phyloP scores from a whole-genome alignment of 1,140 invertebrate genomes.

The Brachionus plicatilis region DNA sequence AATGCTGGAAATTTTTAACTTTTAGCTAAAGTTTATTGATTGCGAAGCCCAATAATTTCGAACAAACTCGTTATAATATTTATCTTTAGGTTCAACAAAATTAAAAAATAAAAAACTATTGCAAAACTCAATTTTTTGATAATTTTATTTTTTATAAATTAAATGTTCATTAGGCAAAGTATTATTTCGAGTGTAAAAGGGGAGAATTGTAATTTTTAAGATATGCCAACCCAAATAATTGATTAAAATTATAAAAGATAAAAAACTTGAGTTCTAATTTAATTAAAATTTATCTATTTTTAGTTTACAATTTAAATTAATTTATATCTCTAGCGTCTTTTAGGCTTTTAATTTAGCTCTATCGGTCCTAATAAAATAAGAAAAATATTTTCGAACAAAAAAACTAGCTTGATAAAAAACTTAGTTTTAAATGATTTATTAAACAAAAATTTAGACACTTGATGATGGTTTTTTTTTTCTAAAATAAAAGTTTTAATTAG shows the following conservation, averaged over 20 bases:
- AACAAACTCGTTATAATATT: neutral
- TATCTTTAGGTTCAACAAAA: neutral
- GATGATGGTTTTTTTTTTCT: neutral
- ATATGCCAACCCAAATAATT: neutral
- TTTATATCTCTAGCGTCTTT: neutral
- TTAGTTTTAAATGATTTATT: neutral
- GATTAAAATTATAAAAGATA: neutral
- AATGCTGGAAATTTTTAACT: neutral
- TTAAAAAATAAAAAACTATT: neutral
- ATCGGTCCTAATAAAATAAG: neutral
- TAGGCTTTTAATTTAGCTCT: neutral
- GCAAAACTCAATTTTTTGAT: neutral
- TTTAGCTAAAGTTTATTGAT: neutral
- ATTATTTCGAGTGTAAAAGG: neutral
- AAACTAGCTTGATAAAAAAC: neutral
- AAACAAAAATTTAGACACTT: neutral
- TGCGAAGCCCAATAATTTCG: neutral
- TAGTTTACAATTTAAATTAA: neutral
- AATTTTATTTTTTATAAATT: neutral
- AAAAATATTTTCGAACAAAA: neutral
- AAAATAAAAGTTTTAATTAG: neutral
- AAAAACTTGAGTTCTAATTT: neutral
- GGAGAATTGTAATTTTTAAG: neutral
- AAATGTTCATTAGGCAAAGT: neutral
- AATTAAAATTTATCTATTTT: neutral